These are phyloP conservation scores for Pachypsylla venusta DNA, from an alignment of 1,140 invertebrate species.

Conservation along the genomic window DNA sequence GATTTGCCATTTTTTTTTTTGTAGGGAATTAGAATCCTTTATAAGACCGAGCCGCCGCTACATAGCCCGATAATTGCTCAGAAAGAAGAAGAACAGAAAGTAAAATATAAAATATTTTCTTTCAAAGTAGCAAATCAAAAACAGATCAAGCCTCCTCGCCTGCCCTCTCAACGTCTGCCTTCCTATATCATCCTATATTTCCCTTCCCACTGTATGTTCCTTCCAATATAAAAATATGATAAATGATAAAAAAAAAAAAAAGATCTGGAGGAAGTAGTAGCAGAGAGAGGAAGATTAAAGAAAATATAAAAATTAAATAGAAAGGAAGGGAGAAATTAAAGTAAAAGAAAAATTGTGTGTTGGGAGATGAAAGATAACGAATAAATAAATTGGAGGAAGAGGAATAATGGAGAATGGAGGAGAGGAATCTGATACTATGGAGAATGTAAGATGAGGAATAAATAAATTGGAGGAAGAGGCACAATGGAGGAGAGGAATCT, in stretches of 20 bases:
- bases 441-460: background rate
- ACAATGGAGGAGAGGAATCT: background rate
- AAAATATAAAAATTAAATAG: background rate
- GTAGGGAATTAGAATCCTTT: too few species aligned
- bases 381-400: background rate
- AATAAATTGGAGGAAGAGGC: background rate
- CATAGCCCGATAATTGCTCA: too few species aligned
- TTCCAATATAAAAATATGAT: background rate
- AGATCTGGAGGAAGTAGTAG: background rate
- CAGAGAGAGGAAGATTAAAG: background rate
- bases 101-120: too few species aligned
- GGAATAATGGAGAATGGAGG: background rate
- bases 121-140: too few species aligned
- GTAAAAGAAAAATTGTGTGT: background rate
- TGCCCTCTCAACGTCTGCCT: too few species aligned
- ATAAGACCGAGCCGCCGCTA: too few species aligned
- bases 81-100: too few species aligned
- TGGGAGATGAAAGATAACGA: background rate
- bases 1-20: too few species aligned
- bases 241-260: background rate
- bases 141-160: too few species aligned
- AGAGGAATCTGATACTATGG: background rate
- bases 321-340: background rate
- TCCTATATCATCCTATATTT: too few species aligned
- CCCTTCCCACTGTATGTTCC: too few species aligned